These are phyloP conservation scores for Neodiprion virginianus DNA, from an alignment of 1,140 invertebrate species.

Conservation along the genomic window DNA sequence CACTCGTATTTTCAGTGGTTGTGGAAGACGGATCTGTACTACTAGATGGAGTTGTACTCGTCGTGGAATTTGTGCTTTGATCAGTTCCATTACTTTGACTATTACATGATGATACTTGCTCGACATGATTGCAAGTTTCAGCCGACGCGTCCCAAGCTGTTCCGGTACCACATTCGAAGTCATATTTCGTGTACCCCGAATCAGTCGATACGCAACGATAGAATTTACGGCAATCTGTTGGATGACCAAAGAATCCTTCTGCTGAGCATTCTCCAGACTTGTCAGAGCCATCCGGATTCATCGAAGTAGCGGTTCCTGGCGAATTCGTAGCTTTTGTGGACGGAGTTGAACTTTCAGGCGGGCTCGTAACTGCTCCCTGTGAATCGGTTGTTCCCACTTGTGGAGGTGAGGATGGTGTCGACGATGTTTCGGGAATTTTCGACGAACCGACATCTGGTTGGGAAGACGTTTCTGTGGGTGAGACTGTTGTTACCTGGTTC, in stretches of 20 bases:
- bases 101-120: slow-evolving; percentile 44
- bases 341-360: slow-evolving; percentile 3
- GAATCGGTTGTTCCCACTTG: neutral
- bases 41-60: slow-evolving; percentile 32
- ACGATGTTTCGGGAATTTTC: slow-evolving; percentile 57
- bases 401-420: neutral
- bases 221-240: slow-evolving; percentile 65
- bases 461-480: no score
- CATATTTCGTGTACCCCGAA: slow-evolving; percentile 49
- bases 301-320: slow-evolving; percentile 8
- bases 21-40: slow-evolving; percentile 25
- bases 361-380: slow-evolving; percentile 10
- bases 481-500: no score
- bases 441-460: no score
- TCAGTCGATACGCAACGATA: slow-evolving; percentile 64
- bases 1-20: slow-evolving; percentile 22
- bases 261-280: slow-evolving; percentile 49
- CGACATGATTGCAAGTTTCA: slow-evolving; percentile 53
- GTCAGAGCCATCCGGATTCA: slow-evolving; percentile 21
- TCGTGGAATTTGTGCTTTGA: slow-evolving; percentile 20
- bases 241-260: slow-evolving; percentile 74
- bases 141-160: slow-evolving; percentile 59
- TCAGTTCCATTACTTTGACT: slow-evolving; percentile 28
- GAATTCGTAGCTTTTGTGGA: slow-evolving; percentile 5
- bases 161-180: slow-evolving; percentile 55